A percentile compares a stretch with the other conserved stretches of the same genome.
These are phyloP conservation scores for Dromococcyx pavoninus DNA, from an alignment of 2,797 vertebrate species.

Conservation along the genomic window DNA sequence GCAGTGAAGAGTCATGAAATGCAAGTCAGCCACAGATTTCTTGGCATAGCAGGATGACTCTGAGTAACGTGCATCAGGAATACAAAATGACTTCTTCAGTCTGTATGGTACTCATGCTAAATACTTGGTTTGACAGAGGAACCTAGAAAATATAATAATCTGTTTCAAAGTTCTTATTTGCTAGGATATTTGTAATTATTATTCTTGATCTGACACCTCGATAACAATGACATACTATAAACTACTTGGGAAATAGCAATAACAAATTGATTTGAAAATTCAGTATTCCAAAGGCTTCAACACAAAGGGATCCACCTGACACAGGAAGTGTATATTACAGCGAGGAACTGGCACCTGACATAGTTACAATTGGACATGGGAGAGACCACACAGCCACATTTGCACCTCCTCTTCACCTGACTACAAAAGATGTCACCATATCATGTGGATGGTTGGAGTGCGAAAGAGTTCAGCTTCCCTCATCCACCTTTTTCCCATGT, in stretches of 20 bases:
- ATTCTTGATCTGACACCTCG: not conserved
- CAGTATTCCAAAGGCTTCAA: not conserved
- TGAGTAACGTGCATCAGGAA: not conserved
- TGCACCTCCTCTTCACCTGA: not conserved
- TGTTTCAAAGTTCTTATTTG: conserved; percentile 2
- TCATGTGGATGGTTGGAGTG: not conserved
- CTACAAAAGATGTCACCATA: not conserved
- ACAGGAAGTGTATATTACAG: not conserved
- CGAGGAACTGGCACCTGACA: not conserved
- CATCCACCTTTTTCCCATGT: not conserved
- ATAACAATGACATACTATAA: not conserved
- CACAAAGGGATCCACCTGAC: not conserved
- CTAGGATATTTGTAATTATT: conserved; percentile 10
- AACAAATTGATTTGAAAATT: not conserved
- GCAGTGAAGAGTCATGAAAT: not conserved
- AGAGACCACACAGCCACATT: not conserved
- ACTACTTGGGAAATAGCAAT: not conserved
- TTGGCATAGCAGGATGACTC: not conserved
- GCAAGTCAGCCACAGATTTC: not conserved
- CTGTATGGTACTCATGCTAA: not conserved
- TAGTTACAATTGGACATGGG: not conserved
- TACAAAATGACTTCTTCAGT: not conserved
- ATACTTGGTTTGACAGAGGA: not conserved
- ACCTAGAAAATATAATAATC: not conserved
- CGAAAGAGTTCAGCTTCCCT: not conserved